phyloP scores from a whole-genome alignment of 2,888 invertebrate genomes.

The Molorchus minor region DNA sequence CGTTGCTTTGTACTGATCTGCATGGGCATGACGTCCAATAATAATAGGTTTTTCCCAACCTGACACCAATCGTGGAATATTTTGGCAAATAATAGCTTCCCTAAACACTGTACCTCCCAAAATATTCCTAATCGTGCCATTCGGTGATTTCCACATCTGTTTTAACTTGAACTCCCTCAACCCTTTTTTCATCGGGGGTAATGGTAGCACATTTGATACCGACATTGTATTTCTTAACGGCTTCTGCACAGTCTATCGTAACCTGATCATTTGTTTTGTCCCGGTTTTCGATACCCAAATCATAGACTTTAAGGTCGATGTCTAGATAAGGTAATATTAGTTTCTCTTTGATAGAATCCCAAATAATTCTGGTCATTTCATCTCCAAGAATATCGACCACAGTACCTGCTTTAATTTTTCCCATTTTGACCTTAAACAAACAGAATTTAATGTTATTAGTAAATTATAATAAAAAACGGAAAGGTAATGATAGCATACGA shows the following conservation, averaged over 20 bases:
- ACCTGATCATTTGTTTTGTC: slow-evolving; percentile 95
- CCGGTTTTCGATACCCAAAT: slow-evolving; percentile 94
- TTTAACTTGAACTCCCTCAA: slow-evolving; percentile 87
- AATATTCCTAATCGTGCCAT: slow-evolving; percentile 89
- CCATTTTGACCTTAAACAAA: slow-evolving; percentile 59
- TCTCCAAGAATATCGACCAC: slow-evolving; percentile 94
- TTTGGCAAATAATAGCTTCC: slow-evolving; percentile 88
- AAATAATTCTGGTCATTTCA: slow-evolving; percentile 97
- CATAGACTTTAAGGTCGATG: slow-evolving; percentile 92
- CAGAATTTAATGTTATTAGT: neutral
- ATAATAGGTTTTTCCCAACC: slow-evolving; percentile 97
- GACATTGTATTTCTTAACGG: slow-evolving; percentile 95
- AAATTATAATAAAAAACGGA: neutral
- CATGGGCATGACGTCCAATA: slow-evolving; percentile 98
- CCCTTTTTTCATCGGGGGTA: slow-evolving; percentile 96
- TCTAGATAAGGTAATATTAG: slow-evolving; percentile 95
- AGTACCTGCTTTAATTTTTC: slow-evolving; percentile 82
- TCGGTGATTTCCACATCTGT: slow-evolving; percentile 92
- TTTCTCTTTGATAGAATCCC: slow-evolving; percentile 98
- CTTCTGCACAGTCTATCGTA: slow-evolving; percentile 96
- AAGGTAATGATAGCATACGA: neutral
- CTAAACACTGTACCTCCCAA: slow-evolving; percentile 83
- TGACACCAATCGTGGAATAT: slow-evolving; percentile 94
- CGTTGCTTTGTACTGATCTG: slow-evolving; percentile 96
- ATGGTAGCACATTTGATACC: slow-evolving; percentile 99